Conservation (phyloP, 2,113 vertebrate species). For the Monarcha castaneiventris region DNA sequence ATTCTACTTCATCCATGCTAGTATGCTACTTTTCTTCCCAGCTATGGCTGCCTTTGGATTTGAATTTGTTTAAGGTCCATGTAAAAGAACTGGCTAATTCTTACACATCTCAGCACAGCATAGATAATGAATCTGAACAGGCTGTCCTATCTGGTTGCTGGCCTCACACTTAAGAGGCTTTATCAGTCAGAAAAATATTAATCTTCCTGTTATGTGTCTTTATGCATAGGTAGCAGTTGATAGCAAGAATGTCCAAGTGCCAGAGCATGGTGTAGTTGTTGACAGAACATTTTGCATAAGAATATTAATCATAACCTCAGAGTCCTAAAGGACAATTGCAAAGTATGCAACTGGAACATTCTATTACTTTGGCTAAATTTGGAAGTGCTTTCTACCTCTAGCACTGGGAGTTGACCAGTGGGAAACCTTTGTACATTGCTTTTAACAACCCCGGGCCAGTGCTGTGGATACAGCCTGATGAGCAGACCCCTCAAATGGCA, state of each 20-base stretch:
- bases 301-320: background rate
- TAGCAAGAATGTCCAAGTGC: background rate
- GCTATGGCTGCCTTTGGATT: background rate
- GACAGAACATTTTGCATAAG: background rate
- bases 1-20: background rate
- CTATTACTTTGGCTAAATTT: background rate
- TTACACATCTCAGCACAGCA: background rate
- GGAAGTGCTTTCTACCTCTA: background rate
- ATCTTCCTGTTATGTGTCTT: background rate
- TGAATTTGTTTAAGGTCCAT: background rate
- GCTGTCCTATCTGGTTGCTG: background rate
- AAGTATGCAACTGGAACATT: background rate
- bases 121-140: background rate
- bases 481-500: background rate
- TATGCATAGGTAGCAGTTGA: background rate
- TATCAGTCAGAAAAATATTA: background rate
- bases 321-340: background rate
- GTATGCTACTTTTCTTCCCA: background rate
- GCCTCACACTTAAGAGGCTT: background rate
- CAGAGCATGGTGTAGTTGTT: background rate
- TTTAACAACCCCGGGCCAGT: accelerated
- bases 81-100: background rate
- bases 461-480: background rate
- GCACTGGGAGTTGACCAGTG: background rate
- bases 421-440: background rate